Percentiles rank a stretch among this genome's conserved stretches.
These are phyloP conservation scores for Saccostrea glomerata DNA, from an alignment of 1,140 invertebrate genomes.

Conservation along the genomic window DNA sequence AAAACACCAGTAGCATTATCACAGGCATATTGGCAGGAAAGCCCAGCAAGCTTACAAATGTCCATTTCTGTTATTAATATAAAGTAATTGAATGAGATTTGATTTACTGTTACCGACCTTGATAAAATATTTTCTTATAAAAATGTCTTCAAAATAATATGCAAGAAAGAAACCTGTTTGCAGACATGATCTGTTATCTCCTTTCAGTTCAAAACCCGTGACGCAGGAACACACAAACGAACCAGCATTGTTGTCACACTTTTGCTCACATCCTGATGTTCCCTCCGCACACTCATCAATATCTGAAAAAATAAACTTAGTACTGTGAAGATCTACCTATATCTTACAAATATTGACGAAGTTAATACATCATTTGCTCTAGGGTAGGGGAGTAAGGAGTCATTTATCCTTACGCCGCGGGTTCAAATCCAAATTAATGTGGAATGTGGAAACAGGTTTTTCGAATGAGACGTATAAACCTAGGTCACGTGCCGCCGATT, in stretches of 20 bases:
- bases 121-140: too few relatives aligned
- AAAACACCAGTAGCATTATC: conserved; percentile 20
- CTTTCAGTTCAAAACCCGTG: background rate
- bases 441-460: too few relatives aligned
- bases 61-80: background rate
- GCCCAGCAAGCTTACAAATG: background rate
- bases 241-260: conserved; percentile 36
- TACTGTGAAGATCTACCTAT: background rate
- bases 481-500: too few relatives aligned
- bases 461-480: too few relatives aligned
- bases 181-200: conserved; percentile 5
- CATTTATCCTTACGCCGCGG: too few relatives aligned
- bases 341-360: background rate
- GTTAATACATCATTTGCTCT: too few relatives aligned
- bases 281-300: conserved; percentile 42
- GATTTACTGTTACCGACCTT: too few relatives aligned
- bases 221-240: conserved; percentile 4
- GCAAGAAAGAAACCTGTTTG: background rate
- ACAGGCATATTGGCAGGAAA: conserved; percentile 36
- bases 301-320: background rate
- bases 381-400: too few relatives aligned
- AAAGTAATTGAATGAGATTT: too few relatives aligned
- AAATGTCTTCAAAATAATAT: too few relatives aligned
- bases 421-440: too few relatives aligned
- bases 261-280: conserved; percentile 38